These are phyloP conservation scores for Calyptommatus sinebrachiatus DNA, from an alignment of 2,113 vertebrate genomes.

Conservation along the genomic window DNA sequence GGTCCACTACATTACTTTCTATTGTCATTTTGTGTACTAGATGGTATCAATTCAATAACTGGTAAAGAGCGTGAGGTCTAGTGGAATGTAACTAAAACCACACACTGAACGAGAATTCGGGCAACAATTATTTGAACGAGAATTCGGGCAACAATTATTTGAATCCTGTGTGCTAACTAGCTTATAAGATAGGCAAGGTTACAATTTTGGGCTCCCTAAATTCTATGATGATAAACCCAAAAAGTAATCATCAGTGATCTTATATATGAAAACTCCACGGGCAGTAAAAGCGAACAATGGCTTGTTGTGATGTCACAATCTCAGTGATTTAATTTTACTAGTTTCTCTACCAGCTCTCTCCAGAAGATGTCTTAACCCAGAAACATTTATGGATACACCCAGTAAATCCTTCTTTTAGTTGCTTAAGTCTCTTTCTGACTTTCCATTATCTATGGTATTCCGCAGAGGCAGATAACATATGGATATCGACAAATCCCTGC, in stretches of 20 bases:
- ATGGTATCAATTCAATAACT: background rate
- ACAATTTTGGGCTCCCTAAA: no score
- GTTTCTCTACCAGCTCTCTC: background rate
- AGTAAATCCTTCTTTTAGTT: no score
- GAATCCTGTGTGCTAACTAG: background rate
- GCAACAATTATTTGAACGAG: background rate
- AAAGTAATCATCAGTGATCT: background rate
- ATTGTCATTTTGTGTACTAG: background rate
- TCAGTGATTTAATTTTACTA: background rate
- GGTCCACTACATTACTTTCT: background rate
- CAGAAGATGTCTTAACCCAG: no score
- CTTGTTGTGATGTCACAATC: background rate
- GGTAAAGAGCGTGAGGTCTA: background rate
- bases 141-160: background rate
- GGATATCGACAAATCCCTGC: no score
- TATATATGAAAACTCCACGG: background rate
- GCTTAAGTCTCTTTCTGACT: background rate
- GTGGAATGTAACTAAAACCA: background rate
- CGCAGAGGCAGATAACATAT: background rate
- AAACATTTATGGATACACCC: background rate
- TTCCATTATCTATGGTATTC: background rate
- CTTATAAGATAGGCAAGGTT: background rate
- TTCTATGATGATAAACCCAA: background rate
- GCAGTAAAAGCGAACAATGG: background rate
- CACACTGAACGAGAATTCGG: background rate